A percentile compares a stretch with the other conserved stretches of the same genome.
These are phyloP conservation scores for Eulemur albifrons DNA, from an alignment of 2,797 vertebrate species.

Conservation along the genomic window DNA sequence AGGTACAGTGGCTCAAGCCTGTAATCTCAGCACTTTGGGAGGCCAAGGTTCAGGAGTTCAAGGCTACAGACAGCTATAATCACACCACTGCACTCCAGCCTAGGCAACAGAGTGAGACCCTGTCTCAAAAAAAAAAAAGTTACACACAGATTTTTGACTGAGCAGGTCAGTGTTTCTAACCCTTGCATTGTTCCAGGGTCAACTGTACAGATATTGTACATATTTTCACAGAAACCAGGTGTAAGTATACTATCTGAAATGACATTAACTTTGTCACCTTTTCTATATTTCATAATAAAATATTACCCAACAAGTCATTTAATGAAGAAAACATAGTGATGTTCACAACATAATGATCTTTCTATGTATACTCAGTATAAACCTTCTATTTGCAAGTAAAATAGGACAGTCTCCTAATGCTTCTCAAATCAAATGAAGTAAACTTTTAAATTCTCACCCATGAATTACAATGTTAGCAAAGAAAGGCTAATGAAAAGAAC, in stretches of 20 bases:
- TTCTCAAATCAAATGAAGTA: conserved; percentile 34
- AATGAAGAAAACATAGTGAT: not conserved
- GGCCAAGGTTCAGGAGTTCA: not conserved
- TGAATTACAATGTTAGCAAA: conserved; percentile 50
- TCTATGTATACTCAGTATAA: not conserved
- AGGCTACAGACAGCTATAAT: not conserved
- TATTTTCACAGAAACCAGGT: not conserved
- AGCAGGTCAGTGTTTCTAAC: not conserved
- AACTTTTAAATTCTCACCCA: conserved; percentile 42
- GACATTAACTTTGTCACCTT: not conserved
- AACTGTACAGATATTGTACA: not conserved
- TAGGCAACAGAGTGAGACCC: not conserved
- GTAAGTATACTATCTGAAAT: not conserved
- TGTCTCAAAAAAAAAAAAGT: not conserved
- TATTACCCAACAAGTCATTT: not conserved
- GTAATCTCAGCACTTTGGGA: not conserved
- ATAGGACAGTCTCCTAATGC: not conserved
- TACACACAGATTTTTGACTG: not conserved
- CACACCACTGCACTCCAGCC: not conserved
- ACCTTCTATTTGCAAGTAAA: conserved; percentile 32
- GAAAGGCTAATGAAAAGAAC: not conserved
- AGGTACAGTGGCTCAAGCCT: not conserved
- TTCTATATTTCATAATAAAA: conserved; percentile 41
- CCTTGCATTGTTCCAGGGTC: not conserved
- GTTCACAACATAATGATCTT: conserved; percentile 21